These are phyloP conservation scores for Dinomys branickii DNA, from an alignment of 2,113 vertebrate genomes.

Conservation along the genomic window DNA sequence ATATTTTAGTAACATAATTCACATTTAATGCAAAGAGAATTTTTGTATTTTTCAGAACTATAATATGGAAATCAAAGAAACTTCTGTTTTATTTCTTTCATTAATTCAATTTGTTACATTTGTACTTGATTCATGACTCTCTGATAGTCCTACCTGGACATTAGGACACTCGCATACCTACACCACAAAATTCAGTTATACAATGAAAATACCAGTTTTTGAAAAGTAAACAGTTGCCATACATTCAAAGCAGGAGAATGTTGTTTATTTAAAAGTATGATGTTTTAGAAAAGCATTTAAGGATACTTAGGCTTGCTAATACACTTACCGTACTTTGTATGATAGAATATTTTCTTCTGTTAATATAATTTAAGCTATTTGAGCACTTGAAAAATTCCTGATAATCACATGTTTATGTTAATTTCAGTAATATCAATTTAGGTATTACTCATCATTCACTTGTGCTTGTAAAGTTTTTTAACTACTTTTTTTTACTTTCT, in stretches of 20 bases:
- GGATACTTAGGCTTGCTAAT: constrained; percentile 58
- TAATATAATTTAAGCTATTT: constrained; percentile 64
- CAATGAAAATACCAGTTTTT: background rate
- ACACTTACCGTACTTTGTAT: constrained; percentile 69
- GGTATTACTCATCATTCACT: constrained; percentile 42
- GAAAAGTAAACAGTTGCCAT: background rate
- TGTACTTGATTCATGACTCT: background rate
- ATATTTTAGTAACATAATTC: background rate
- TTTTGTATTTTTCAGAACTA: constrained; percentile 1
- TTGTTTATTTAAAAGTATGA: background rate
- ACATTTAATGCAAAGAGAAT: background rate
- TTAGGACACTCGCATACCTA: background rate
- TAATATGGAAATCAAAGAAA: background rate
- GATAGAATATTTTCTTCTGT: constrained; percentile 59
- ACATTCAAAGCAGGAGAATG: background rate
- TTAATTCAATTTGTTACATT: background rate
- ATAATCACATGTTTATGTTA: constrained; percentile 36
- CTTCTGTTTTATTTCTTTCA: background rate
- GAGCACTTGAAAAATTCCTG: background rate
- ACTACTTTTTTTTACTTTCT: constrained; percentile 48
- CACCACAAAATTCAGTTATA: background rate
- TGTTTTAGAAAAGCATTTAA: background rate
- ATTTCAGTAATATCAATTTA: constrained; percentile 28
- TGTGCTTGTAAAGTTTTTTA: constrained; percentile 62
- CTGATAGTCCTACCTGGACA: background rate